These are phyloP conservation scores for Philopotamus ludificatus DNA, from an alignment of 1,140 invertebrate genomes.

Conservation along the genomic window DNA sequence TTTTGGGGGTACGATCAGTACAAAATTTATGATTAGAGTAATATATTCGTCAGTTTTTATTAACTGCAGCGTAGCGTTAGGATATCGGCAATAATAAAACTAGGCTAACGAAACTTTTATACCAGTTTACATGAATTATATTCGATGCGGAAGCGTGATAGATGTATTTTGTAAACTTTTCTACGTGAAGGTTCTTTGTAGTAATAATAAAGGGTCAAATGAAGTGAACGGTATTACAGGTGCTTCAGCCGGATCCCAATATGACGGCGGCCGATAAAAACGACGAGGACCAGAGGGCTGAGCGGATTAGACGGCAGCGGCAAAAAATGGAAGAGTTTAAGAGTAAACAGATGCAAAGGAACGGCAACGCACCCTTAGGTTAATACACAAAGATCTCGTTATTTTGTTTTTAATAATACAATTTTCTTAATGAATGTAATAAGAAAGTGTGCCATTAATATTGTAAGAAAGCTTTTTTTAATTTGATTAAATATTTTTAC, in stretches of 20 bases:
- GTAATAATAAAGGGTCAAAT: constrained; percentile 14
- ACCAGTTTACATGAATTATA: constrained; percentile 30
- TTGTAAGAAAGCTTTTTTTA: constrained; percentile 32
- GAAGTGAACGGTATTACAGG: constrained; percentile 35
- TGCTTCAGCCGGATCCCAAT: constrained; percentile 10
- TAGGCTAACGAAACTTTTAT: not conserved
- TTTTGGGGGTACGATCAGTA: constrained; percentile 7
- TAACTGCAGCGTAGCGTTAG: constrained; percentile 15
- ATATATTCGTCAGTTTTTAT: constrained; percentile 18
- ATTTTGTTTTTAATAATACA: constrained; percentile 10
- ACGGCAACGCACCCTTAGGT: not conserved
- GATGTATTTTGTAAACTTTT: constrained; percentile 41
- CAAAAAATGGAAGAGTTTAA: constrained; percentile 51
- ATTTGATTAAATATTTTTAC: constrained; percentile 41
- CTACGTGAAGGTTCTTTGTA: constrained; percentile 32
- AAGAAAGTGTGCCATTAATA: constrained; percentile 36
- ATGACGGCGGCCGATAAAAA: not conserved
- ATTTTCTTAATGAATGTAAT: constrained; percentile 1
- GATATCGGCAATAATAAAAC: constrained; percentile 5
- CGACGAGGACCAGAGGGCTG: constrained; percentile 49
- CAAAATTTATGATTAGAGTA: constrained; percentile 12
- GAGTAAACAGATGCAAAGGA: constrained; percentile 42
- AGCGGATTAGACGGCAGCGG: constrained; percentile 49
- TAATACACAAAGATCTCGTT: constrained; percentile 29
- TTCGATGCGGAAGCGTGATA: no score